These are phyloP conservation scores for Heterotis niloticus DNA, from an alignment of 2,113 vertebrate genomes.

Conservation along the genomic window DNA sequence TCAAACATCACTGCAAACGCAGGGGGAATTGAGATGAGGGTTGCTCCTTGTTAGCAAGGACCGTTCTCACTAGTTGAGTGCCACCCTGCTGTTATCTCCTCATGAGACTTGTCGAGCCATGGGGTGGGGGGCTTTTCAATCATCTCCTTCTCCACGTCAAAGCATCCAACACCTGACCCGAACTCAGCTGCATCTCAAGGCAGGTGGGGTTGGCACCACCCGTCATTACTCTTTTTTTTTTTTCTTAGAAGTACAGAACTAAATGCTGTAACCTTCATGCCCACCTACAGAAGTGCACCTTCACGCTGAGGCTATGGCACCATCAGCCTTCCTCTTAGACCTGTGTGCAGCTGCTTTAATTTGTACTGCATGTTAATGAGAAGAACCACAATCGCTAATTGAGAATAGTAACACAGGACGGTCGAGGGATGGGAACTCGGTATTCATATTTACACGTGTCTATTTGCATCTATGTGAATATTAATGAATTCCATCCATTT, in stretches of 20 bases:
- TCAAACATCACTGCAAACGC: not conserved
- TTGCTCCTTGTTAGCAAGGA: not conserved
- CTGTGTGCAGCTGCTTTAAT: not conserved
- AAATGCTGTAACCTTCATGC: not conserved
- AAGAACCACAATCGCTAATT: not conserved
- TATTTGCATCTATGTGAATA: conserved; percentile 17
- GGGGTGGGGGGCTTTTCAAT: not conserved
- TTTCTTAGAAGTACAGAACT: not conserved
- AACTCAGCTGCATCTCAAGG: not conserved
- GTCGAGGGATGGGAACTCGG: conserved; percentile 3
- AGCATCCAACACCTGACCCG: not conserved
- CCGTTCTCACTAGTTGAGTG: not conserved
- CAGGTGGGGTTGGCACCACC: not conserved
- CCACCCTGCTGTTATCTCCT: not conserved
- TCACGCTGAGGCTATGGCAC: not conserved
- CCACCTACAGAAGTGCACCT: not conserved
- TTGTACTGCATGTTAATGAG: not conserved
- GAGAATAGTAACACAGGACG: not conserved
- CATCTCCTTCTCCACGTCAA: not conserved
- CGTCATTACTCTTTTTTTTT: not conserved
- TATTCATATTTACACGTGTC: conserved; percentile 10
- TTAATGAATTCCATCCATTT: conserved; percentile 16
- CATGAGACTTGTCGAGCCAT: not conserved
- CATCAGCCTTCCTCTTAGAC: not conserved
- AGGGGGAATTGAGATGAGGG: not conserved